Evolutionary conservation across 1,140 invertebrate genomes (phyloP).

Genomic region (Pentalonia nigronervosa): DNA sequence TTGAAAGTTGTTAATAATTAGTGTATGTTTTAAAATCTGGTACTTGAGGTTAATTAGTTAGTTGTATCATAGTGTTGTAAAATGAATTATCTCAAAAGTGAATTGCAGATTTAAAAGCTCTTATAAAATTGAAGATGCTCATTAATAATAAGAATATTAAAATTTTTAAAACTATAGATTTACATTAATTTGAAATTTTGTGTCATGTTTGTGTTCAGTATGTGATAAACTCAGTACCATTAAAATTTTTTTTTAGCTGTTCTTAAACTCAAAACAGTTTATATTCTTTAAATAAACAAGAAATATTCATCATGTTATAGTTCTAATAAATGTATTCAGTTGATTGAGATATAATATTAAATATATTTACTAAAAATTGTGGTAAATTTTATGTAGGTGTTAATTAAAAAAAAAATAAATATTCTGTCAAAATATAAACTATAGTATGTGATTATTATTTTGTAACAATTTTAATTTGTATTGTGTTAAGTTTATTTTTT

Average conservation of each 20-base stretch:
- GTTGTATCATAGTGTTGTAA: conserved; percentile 6
- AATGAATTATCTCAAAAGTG: background rate
- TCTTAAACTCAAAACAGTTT: conserved; percentile 19
- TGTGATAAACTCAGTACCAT: conserved; percentile 41
- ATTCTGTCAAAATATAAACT: conserved; percentile 21
- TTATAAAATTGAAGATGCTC: conserved; percentile 41
- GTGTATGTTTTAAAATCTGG: background rate
- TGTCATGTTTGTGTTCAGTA: conserved; percentile 57
- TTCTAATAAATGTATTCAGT: conserved; percentile 17
- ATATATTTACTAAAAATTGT: conserved; percentile 36
- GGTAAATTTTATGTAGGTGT: conserved; percentile 51
- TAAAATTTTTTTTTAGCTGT: conserved; percentile 28
- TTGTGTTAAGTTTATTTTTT: conserved; percentile 57
- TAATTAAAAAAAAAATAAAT: conserved; percentile 5
- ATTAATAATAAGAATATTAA: conserved; percentile 35
- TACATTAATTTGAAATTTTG: conserved; percentile 31
- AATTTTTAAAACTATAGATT: conserved; percentile 6
- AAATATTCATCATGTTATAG: conserved; percentile 24
- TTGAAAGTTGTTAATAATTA: background rate
- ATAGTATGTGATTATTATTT: conserved; percentile 49
- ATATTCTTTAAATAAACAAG: conserved; percentile 12
- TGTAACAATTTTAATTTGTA: conserved; percentile 28
- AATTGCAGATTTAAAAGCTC: background rate
- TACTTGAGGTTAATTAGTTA: background rate
- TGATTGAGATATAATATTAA: conserved; percentile 1